phyloP scores from a whole-genome alignment of 2,797 vertebrate genomes.

The Bradypodion ventrale region DNA sequence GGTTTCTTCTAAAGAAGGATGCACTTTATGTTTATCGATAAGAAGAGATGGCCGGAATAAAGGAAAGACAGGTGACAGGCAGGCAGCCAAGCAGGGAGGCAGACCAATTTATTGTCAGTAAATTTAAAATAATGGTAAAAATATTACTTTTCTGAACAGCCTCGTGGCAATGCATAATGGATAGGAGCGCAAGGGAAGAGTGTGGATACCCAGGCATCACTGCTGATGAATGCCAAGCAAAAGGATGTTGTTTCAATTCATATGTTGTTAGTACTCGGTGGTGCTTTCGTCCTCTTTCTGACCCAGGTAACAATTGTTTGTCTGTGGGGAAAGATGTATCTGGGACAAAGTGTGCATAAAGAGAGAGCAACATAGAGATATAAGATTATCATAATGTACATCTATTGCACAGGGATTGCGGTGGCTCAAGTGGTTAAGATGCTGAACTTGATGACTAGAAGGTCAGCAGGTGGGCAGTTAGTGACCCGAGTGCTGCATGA shows the following conservation, averaged over 20 bases:
- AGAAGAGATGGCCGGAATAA: neutral
- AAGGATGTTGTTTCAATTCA: constrained; percentile 34
- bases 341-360: neutral
- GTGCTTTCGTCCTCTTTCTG: constrained; percentile 18
- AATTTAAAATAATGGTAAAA: neutral
- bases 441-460: no score
- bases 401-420: no score
- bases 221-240: constrained; percentile 25
- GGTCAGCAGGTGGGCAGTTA: no score
- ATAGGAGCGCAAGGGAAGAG: constrained; percentile 25
- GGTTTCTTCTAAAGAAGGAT: neutral
- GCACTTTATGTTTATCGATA: neutral
- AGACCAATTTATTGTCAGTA: neutral
- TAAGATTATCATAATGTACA: neutral
- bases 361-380: neutral
- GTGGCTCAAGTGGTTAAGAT: no score
- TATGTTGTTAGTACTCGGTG: constrained; percentile 28
- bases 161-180: constrained; percentile 17
- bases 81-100: no score
- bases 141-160: constrained; percentile 10
- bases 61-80: no score
- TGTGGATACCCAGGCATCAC: constrained; percentile 33
- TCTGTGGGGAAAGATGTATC: neutral
- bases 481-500: no score
- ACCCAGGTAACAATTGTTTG: constrained; percentile 12